These are phyloP conservation scores for Anguilla japonica DNA, from an alignment of 2,113 vertebrate species.

Conservation along the genomic window DNA sequence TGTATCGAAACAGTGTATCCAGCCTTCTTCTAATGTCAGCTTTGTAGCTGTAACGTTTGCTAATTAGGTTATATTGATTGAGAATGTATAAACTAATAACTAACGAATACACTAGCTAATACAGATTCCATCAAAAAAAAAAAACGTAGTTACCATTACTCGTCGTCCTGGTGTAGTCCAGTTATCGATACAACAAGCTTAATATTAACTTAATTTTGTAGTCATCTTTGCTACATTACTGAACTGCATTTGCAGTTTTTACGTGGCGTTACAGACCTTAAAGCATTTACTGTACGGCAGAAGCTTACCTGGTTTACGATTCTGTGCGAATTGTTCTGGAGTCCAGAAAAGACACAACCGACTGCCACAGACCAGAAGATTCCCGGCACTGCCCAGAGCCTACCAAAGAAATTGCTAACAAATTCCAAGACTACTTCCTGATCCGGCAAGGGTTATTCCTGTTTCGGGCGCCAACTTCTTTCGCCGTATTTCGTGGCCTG, in stretches of 20 bases:
- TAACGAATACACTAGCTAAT: no score
- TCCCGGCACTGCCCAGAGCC: not conserved
- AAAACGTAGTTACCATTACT: no score
- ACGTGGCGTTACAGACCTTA: no score
- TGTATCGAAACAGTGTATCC: not conserved
- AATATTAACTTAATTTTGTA: no score
- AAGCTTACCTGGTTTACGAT: not conserved
- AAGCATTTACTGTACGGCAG: no score
- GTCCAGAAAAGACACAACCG: not conserved
- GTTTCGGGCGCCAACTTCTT: slow-evolving; percentile 2
- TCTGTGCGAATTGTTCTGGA: not conserved
- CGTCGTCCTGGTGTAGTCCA: no score
- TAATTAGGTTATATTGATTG: no score
- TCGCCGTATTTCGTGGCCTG: not conserved
- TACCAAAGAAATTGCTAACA: not conserved
- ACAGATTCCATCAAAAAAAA: no score
- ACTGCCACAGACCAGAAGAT: not conserved
- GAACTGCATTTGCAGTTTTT: no score
- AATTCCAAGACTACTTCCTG: slow-evolving; percentile 31
- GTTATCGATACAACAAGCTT: no score
- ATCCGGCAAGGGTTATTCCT: slow-evolving; percentile 8
- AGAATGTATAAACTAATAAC: no score
- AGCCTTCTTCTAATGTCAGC: not conserved
- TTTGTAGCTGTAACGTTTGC: not conserved
- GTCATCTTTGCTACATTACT: no score